Conservation (phyloP, 2,797 vertebrate species). For the Harpagifer antarcticus region DNA sequence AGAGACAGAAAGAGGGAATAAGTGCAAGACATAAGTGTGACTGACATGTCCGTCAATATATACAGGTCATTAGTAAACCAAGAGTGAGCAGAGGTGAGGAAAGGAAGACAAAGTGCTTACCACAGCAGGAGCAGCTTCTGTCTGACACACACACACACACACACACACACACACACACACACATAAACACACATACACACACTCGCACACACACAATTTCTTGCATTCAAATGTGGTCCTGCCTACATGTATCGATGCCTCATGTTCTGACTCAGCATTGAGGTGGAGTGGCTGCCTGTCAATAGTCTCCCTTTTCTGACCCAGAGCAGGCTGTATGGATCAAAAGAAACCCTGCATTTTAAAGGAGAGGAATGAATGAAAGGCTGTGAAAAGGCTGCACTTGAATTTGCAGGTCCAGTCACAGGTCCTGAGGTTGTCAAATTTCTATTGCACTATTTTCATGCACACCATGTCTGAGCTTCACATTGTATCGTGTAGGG, state of each 20-base stretch:
- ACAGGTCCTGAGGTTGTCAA: constrained; percentile 19
- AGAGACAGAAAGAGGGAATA: constrained; percentile 17
- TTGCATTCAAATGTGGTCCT: constrained; percentile 2
- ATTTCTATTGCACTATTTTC: constrained; percentile 31
- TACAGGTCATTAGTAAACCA: constrained; percentile 67
- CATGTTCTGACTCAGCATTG: not conserved
- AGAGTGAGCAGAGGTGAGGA: constrained; percentile 58
- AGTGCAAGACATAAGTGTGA: constrained; percentile 40
- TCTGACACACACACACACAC: not conserved
- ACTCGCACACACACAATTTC: not conserved
- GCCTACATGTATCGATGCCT: not conserved
- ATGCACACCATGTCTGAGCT: constrained; percentile 1
- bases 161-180: no score
- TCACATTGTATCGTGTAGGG: not conserved
- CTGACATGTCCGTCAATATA: constrained; percentile 66
- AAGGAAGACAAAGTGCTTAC: constrained; percentile 58
- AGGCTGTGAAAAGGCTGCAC: constrained; percentile 30
- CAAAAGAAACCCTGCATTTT: constrained; percentile 26
- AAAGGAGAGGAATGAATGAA: constrained; percentile 25
- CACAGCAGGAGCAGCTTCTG: constrained; percentile 40
- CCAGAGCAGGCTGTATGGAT: constrained; percentile 25
- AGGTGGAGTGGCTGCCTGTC: constrained; percentile 16
- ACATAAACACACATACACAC: not conserved
- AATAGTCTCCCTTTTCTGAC: constrained; percentile 12
- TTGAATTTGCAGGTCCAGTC: constrained; percentile 25